Evolutionary conservation across 2,113 vertebrate species (phyloP).

Genomic region (Phalacrocorax pelagicus): DNA sequence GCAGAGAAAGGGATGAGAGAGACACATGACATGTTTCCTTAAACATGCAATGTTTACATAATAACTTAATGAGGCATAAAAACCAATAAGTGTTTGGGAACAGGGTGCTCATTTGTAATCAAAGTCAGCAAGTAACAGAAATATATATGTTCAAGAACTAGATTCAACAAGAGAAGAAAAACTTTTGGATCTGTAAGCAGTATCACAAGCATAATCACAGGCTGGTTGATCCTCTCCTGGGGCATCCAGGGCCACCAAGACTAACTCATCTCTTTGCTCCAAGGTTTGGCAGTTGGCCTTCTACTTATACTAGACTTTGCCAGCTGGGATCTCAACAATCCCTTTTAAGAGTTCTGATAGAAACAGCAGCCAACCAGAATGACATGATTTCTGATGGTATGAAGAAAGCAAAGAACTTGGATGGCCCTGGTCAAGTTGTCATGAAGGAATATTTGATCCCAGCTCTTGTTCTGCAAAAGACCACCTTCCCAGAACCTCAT

Average conservation of each 20-base stretch:
- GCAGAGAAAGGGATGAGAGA: not conserved
- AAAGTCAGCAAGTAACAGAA: not conserved
- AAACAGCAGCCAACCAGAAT: not conserved
- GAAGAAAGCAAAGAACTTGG: not conserved
- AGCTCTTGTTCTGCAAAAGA: not conserved
- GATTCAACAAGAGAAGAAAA: not conserved
- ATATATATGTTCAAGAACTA: not conserved
- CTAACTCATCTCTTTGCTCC: not conserved
- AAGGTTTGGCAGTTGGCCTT: not conserved
- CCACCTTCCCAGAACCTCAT: not conserved
- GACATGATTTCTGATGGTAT: not conserved
- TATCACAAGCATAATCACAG: not conserved
- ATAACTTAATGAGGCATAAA: not conserved
- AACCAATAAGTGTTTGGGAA: not conserved
- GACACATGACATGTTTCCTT: not conserved
- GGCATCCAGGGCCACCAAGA: not conserved
- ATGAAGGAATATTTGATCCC: not conserved
- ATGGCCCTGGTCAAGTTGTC: not conserved
- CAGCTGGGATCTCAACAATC: not conserved
- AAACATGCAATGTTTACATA: not conserved
- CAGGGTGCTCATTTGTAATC: not conserved
- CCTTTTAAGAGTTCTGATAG: not conserved
- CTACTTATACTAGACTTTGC: not conserved
- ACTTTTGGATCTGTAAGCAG: not conserved
- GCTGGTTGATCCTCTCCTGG: not conserved